These are phyloP conservation scores for Anomalospiza imberbis DNA, from an alignment of 2,797 vertebrate species.

Conservation along the genomic window DNA sequence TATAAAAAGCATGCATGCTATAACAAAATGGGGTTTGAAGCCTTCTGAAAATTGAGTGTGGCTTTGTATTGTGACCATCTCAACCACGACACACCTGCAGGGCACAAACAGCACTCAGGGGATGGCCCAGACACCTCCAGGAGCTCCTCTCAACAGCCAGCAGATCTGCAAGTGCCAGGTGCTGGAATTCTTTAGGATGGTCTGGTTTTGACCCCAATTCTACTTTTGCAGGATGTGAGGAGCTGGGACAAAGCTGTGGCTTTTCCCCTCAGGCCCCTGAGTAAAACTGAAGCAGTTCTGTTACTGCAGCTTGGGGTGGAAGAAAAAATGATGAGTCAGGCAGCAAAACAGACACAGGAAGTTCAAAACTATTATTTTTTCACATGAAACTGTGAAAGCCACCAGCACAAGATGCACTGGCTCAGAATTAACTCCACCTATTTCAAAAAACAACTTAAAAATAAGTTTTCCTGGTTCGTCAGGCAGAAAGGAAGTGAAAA, in stretches of 20 bases:
- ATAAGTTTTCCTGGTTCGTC: not conserved
- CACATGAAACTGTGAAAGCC: not conserved
- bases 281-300: not conserved
- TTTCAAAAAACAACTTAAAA: not conserved
- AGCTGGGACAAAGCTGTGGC: not conserved
- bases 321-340: not conserved
- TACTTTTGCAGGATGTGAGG: not conserved
- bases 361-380: not conserved
- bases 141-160: not conserved
- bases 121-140: not conserved
- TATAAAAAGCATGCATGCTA: no score
- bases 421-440: not conserved
- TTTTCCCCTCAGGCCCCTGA: not conserved
- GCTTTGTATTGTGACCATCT: no score
- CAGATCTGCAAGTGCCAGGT: not conserved
- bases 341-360: not conserved
- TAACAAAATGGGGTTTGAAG: no score
- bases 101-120: not conserved
- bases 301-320: not conserved
- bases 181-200: not conserved
- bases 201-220: not conserved
- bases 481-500: not conserved
- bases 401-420: not conserved
- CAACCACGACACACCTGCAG: conserved; percentile 74
- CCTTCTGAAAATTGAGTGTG: no score